These are phyloP conservation scores for Gandaritis pyraliata DNA, from an alignment of 2,888 invertebrate genomes.

Conservation along the genomic window DNA sequence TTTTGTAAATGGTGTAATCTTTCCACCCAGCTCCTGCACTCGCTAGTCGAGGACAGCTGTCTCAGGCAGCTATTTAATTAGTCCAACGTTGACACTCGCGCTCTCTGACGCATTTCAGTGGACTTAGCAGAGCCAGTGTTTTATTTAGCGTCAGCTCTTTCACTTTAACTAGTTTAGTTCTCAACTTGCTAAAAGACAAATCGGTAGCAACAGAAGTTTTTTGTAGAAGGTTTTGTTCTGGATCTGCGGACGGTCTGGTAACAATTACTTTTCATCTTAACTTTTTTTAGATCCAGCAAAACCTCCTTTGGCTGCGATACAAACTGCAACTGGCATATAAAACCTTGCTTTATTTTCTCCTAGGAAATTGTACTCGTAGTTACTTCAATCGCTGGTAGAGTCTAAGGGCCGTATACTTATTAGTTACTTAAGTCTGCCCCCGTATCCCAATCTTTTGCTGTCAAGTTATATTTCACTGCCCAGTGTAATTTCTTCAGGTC, in stretches of 20 bases:
- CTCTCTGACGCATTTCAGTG: conserved; percentile 31
- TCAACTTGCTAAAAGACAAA: conserved; percentile 20
- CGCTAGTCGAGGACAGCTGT: conserved; percentile 49
- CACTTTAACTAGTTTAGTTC: conserved; percentile 29
- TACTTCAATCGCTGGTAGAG: no score
- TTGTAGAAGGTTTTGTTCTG: conserved; percentile 2
- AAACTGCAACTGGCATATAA: no score
- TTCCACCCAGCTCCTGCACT: conserved; percentile 9
- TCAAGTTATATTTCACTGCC: no score
- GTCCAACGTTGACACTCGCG: conserved; percentile 45
- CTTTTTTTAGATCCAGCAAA: not conserved
- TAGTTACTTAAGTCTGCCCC: no score
- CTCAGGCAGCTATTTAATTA: conserved; percentile 58
- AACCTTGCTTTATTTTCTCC: no score
- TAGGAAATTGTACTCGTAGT: no score
- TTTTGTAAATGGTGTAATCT: not conserved
- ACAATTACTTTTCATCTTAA: not conserved
- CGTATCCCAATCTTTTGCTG: no score
- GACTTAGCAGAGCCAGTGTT: conserved; percentile 19
- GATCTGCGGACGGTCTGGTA: not conserved
- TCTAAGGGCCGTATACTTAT: no score
- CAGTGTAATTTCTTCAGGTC: no score
- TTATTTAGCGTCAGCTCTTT: conserved; percentile 26
- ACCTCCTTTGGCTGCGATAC: no score
- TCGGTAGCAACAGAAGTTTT: conserved; percentile 15